Evolutionary conservation across 2,797 vertebrate species (phyloP).

Genomic region (Peromyscus attwateri): DNA sequence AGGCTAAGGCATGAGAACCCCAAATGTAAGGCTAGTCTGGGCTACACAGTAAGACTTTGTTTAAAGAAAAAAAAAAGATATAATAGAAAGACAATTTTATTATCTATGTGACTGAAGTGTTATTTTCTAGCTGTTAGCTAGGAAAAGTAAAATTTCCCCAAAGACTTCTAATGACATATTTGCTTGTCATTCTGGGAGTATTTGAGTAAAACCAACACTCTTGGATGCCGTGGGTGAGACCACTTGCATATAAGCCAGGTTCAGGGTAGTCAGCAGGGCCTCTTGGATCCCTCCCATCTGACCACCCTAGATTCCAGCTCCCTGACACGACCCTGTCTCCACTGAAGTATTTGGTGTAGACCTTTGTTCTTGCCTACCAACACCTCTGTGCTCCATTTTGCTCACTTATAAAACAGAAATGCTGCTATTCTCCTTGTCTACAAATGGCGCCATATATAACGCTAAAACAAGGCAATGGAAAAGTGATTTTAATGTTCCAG

Average conservation of each 20-base stretch:
- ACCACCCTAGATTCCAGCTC: neutral
- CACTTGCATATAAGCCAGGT: neutral
- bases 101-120: conserved; percentile 28
- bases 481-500: conserved; percentile 37
- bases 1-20: neutral
- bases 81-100: neutral
- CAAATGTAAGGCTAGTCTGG: neutral
- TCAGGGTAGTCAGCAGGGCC: neutral
- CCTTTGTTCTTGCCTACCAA: neutral
- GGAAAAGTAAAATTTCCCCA: conserved; percentile 2
- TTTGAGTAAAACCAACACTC: neutral
- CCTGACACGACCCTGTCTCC: neutral
- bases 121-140: neutral
- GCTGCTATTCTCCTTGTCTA: neutral
- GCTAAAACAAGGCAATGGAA: conserved; percentile 44
- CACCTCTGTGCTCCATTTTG: neutral
- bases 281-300: neutral
- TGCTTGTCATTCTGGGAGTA: neutral
- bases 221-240: accelerated
- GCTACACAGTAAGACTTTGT: neutral
- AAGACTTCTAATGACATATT: neutral
- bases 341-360: neutral
- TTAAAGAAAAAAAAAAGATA: neutral
- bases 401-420: neutral
- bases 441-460: conserved; percentile 34